A percentile compares a stretch with the other conserved stretches of the same genome.
Conservation (phyloP, 2,113 vertebrate species). For the Dromiciops gliroides region DNA sequence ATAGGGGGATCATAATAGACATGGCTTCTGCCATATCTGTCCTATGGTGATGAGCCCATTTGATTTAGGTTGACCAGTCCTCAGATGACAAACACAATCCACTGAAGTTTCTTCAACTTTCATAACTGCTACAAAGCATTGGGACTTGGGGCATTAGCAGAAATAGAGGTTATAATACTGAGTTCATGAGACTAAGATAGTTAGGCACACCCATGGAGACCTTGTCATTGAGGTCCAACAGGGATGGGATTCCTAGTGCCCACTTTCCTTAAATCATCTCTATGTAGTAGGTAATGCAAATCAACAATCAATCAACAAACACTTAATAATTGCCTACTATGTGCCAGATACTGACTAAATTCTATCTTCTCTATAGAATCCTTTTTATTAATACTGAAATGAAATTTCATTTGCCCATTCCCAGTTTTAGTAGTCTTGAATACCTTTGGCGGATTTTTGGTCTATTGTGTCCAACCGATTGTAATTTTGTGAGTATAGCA, state of each 20-base stretch:
- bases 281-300: not conserved
- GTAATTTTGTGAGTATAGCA: not conserved
- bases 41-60: not conserved
- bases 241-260: slow-evolving; percentile 84
- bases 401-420: not conserved
- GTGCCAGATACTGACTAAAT: not conserved
- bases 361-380: not conserved
- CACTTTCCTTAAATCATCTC: not conserved
- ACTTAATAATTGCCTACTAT: not conserved
- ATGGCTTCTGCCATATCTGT: not conserved
- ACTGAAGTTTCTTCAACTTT: not conserved
- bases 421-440: too few relatives aligned
- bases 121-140: not conserved
- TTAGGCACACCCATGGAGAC: slow-evolving; percentile 89
- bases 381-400: not conserved
- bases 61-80: not conserved
- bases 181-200: slow-evolving; percentile 87
- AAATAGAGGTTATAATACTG: slow-evolving; percentile 88
- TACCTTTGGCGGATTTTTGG: not conserved
- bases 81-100: not conserved
- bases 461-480: not conserved
- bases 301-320: not conserved
- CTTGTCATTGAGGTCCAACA: slow-evolving; percentile 89
- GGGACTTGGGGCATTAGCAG: slow-evolving; percentile 55
- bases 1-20: not conserved